These are phyloP conservation scores for Ctenicera cuprea DNA, from an alignment of 2,888 invertebrate genomes.

Conservation along the genomic window DNA sequence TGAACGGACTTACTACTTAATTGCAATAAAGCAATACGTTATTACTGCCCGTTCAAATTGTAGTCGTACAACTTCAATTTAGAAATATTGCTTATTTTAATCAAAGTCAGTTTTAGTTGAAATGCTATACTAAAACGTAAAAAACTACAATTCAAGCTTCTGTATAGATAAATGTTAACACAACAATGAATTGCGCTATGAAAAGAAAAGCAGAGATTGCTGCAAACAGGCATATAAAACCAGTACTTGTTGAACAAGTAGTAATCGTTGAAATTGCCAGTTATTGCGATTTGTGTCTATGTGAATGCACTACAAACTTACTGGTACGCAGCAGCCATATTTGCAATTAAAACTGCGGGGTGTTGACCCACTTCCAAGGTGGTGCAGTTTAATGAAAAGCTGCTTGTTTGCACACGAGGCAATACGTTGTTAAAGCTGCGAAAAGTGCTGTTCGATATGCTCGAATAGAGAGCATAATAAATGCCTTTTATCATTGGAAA, in stretches of 20 bases:
- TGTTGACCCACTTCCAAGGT: conserved; percentile 61
- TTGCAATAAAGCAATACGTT: no score
- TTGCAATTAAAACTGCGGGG: conserved; percentile 60
- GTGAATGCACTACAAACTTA: conserved; percentile 13
- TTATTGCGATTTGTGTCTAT: background rate
- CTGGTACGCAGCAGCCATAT: conserved; percentile 38
- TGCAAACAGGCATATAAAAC: no score
- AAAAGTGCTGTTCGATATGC: conserved; percentile 15
- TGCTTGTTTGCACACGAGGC: conserved; percentile 49
- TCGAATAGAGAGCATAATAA: background rate
- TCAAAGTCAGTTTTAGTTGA: no score
- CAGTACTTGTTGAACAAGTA: background rate
- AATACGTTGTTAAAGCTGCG: conserved; percentile 47
- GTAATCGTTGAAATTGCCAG: background rate
- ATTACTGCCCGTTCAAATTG: no score
- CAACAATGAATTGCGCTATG: no score
- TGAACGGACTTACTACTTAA: no score
- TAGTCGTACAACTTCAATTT: no score
- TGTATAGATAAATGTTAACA: no score
- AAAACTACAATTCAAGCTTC: no score
- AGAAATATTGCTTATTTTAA: no score
- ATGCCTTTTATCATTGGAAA: background rate
- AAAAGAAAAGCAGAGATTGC: no score
- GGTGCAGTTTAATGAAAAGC: conserved; percentile 51
- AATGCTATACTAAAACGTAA: no score